phyloP scores from a whole-genome alignment of 2,888 invertebrate species.

The Masnerella sp. region DNA sequence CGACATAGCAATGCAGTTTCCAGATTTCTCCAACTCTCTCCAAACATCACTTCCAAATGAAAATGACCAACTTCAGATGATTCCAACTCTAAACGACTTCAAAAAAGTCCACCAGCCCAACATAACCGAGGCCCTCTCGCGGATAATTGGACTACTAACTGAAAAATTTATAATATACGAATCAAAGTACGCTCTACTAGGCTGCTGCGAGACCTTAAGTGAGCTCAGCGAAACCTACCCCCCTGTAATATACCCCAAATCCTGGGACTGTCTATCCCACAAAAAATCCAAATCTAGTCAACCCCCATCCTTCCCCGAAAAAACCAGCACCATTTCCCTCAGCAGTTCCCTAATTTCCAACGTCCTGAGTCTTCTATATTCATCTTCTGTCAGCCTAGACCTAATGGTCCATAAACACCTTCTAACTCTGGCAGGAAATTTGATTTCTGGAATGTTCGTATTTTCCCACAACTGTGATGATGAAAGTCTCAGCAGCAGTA shows the following conservation, averaged over 20 bases:
- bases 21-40: not conserved
- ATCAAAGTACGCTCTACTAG: constrained; percentile 83
- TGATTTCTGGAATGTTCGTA: constrained; percentile 73
- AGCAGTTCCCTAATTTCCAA: constrained; percentile 73
- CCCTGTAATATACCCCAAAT: constrained; percentile 82
- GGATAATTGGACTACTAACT: constrained; percentile 79
- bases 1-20: constrained; percentile 23
- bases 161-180: constrained; percentile 81
- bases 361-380: constrained; percentile 76
- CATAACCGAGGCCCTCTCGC: constrained; percentile 80
- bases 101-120: constrained; percentile 58
- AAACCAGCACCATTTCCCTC: constrained; percentile 52
- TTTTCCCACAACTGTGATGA: constrained; percentile 77
- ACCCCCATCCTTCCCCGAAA: not conserved
- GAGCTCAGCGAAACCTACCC: constrained; percentile 82
- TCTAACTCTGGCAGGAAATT: constrained; percentile 77
- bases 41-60: not conserved
- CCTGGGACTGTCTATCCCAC: constrained; percentile 81
- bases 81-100: constrained; percentile 67
- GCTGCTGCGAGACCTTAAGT: constrained; percentile 84
- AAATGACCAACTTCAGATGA: not conserved
- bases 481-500: not conserved
- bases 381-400: constrained; percentile 79
- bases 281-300: not conserved
- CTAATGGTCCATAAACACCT: constrained; percentile 77